Percentiles rank a stretch among this genome's conserved stretches.
These are phyloP conservation scores for Drosophila baimaii DNA, from an alignment of 1,140 invertebrate species.

Conservation along the genomic window DNA sequence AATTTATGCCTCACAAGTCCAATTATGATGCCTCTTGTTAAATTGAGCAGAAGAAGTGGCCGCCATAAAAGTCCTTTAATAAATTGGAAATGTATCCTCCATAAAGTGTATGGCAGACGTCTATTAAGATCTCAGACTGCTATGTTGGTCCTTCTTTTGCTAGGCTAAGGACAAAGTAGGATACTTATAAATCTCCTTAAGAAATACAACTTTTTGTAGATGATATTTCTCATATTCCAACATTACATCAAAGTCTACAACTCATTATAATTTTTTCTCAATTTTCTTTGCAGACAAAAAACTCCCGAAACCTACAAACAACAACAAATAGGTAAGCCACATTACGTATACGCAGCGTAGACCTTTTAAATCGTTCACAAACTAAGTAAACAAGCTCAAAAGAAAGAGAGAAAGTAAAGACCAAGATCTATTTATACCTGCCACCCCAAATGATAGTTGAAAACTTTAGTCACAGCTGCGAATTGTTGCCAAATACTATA, in stretches of 20 bases:
- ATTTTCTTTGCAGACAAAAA: slow-evolving; percentile 7
- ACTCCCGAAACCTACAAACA: neutral
- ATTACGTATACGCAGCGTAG: slow-evolving; percentile 29
- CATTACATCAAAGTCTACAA: neutral
- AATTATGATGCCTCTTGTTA: slow-evolving; percentile 14
- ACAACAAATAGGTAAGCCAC: slow-evolving; percentile 32
- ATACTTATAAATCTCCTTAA: no score
- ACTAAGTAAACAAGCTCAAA: slow-evolving; percentile 13
- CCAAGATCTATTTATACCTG: slow-evolving; percentile 50
- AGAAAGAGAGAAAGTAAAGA: slow-evolving; percentile 7
- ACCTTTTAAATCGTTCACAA: slow-evolving; percentile 32
- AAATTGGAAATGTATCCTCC: slow-evolving; percentile 2
- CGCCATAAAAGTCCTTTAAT: slow-evolving; percentile 2
- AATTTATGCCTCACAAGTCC: slow-evolving; percentile 23
- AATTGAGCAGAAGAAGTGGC: slow-evolving; percentile 4
- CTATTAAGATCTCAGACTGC: neutral
- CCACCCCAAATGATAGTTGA: slow-evolving; percentile 26
- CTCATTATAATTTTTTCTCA: neutral
- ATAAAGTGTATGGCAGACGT: neutral
- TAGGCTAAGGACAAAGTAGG: no score
- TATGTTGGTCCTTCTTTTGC: no score
- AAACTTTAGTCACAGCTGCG: slow-evolving; percentile 41
- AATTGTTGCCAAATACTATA: slow-evolving; percentile 42
- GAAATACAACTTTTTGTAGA: no score
- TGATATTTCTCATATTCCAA: no score